Evolutionary conservation across 2,797 vertebrate genomes (phyloP).

Genomic region (Thamnophis elegans): DNA sequence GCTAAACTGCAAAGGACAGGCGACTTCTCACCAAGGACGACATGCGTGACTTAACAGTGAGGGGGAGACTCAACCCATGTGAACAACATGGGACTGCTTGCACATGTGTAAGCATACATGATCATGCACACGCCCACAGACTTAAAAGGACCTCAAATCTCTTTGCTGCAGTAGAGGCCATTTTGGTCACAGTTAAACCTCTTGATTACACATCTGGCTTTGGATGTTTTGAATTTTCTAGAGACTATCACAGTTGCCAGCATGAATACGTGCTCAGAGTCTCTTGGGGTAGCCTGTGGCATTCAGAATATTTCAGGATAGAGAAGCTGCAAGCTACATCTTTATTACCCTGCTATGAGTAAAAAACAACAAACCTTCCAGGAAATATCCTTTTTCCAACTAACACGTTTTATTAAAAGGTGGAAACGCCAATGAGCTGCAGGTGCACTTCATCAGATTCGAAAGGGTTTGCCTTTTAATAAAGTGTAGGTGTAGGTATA

Average conservation of each 20-base stretch:
- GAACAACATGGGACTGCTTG: not conserved
- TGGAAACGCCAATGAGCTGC: not conserved
- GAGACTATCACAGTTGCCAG: not conserved
- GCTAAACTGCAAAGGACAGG: constrained; percentile 26
- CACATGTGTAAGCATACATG: not conserved
- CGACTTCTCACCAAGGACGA: constrained; percentile 12
- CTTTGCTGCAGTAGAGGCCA: accelerated
- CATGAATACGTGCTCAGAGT: not conserved
- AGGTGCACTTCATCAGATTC: not conserved
- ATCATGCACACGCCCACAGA: not conserved
- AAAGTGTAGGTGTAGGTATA: not conserved
- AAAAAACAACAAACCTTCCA: not conserved
- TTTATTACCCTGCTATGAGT: not conserved
- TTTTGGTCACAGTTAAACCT: not conserved
- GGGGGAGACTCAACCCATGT: not conserved
- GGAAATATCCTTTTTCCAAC: not conserved
- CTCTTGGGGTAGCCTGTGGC: not conserved
- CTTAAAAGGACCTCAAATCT: not conserved
- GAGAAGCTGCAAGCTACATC: not conserved
- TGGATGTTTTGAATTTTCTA: not conserved
- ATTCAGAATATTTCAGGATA: not conserved
- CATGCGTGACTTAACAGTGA: not conserved
- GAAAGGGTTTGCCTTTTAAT: not conserved
- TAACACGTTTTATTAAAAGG: not conserved
- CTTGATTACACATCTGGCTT: not conserved